A percentile compares a stretch with the other conserved stretches of the same genome.
Conservation (phyloP, 2,888 invertebrate genomes). For the Coenonympha arcania region DNA sequence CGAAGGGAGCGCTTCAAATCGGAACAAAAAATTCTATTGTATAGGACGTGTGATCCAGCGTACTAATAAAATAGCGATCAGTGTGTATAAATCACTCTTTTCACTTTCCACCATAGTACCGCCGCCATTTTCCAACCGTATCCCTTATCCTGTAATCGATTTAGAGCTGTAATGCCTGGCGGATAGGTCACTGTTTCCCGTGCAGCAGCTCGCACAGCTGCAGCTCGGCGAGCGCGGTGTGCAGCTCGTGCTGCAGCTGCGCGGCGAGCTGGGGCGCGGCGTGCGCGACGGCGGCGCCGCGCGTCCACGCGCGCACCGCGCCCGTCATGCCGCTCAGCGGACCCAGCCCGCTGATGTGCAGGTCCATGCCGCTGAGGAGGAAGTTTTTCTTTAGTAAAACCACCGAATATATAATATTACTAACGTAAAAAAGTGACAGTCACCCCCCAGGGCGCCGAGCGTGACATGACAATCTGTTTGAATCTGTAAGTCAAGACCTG, state of each 20-base stretch:
- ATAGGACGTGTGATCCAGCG: too few relatives aligned
- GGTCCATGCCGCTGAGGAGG: conserved; percentile 51
- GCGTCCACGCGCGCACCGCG: conserved; percentile 38
- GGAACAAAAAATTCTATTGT: too few relatives aligned
- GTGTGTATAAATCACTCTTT: too few relatives aligned
- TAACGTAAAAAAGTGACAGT: too few relatives aligned
- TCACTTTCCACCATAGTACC: too few relatives aligned
- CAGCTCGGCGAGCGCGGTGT: conserved; percentile 50
- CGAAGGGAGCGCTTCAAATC: too few relatives aligned
- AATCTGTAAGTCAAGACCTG: too few relatives aligned
- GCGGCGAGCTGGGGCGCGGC: conserved; percentile 50
- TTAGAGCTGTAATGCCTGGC: not conserved
- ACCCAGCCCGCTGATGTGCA: conserved; percentile 65
- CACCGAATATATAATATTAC: too few relatives aligned
- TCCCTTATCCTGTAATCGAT: not conserved
- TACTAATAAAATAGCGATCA: too few relatives aligned
- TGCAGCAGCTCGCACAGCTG: conserved; percentile 56
- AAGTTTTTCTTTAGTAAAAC: not conserved
- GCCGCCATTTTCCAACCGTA: too few relatives aligned
- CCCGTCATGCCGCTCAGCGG: conserved; percentile 50
- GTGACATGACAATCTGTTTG: too few relatives aligned
- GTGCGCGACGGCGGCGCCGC: conserved; percentile 35
- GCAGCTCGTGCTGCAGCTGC: conserved; percentile 52
- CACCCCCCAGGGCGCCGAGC: too few relatives aligned
- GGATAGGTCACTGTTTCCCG: conserved; percentile 30